These are phyloP conservation scores for Holcopasites calliopsidis DNA, from an alignment of 1,140 invertebrate genomes.

Conservation along the genomic window DNA sequence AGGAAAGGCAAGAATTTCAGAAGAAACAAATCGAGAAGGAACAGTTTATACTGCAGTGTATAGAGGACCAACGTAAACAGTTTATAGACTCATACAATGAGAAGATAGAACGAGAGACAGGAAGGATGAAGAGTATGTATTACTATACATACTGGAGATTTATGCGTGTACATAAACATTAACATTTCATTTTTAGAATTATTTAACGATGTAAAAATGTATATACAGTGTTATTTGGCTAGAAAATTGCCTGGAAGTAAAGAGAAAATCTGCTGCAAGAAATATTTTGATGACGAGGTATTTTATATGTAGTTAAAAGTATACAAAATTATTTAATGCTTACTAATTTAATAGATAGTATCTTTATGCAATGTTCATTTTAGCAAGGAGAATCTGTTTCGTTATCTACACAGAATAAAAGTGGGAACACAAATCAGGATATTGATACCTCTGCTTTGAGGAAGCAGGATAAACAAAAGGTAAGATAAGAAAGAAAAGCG, in stretches of 20 bases:
- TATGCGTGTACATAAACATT: not conserved
- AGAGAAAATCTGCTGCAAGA: slow-evolving; percentile 48
- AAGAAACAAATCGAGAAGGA: slow-evolving; percentile 60
- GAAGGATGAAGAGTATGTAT: slow-evolving; percentile 60
- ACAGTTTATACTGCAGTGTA: slow-evolving; percentile 48
- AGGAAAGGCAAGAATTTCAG: slow-evolving; percentile 57
- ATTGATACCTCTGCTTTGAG: not conserved
- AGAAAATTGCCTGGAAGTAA: slow-evolving; percentile 30
- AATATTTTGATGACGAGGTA: slow-evolving; percentile 14
- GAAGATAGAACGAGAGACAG: slow-evolving; percentile 58
- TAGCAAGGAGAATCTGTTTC: not conserved
- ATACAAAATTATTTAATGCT: not conserved
- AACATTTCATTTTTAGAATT: slow-evolving; percentile 37
- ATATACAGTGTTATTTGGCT: slow-evolving; percentile 50
- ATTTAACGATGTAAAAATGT: slow-evolving; percentile 45
- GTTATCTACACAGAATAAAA: not conserved
- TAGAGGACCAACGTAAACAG: slow-evolving; percentile 47
- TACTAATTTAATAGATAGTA: no score
- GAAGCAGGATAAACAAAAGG: not conserved
- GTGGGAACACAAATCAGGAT: not conserved
- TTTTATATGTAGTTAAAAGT: slow-evolving; percentile 22
- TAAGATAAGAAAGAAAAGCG: not conserved
- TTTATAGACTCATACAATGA: slow-evolving; percentile 66
- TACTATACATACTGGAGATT: not conserved
- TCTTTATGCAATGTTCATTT: not conserved